Percentiles rank a stretch among this genome's conserved stretches.
Evolutionary conservation across 1,140 invertebrate species (phyloP).

Genomic region (Acyrthosiphon pisum): DNA sequence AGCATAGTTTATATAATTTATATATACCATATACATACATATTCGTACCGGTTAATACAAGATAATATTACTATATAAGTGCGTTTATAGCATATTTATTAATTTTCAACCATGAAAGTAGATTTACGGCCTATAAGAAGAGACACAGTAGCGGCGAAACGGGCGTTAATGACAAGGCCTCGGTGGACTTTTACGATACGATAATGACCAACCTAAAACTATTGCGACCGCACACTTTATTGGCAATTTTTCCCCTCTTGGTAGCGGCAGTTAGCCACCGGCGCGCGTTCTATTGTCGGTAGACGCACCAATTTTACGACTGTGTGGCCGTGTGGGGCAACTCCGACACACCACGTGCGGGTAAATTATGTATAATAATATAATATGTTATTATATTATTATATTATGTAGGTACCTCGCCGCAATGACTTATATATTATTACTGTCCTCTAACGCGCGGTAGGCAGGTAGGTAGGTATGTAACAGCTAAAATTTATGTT

Average conservation of each 20-base stretch:
- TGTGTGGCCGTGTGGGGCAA: not conserved
- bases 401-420: not conserved
- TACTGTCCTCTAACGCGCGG: not conserved
- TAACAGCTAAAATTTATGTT: not conserved
- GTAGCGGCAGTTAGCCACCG: not conserved
- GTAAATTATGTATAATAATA: not conserved
- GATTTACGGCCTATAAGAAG: conserved; percentile 40
- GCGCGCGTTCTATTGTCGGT: conserved; percentile 7
- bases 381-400: not conserved
- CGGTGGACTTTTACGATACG: conserved; percentile 52
- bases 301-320: not conserved
- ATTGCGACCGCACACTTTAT: not conserved
- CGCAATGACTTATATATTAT: not conserved
- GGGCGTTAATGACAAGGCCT: conserved; percentile 51
- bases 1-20: not conserved
- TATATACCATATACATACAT: not conserved
- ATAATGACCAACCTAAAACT: conserved; percentile 52
- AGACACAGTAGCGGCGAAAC: conserved; percentile 51
- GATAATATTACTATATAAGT: not conserved
- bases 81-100: conserved; percentile 42
- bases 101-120: conserved; percentile 35
- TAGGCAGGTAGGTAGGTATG: not conserved
- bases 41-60: not conserved
- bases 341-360: not conserved
- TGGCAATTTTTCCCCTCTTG: conserved; percentile 9